Base-by-base conservation (phyloP, 64 coral and sea anemone genomes). In the Pocillopora damicornis region DNA sequence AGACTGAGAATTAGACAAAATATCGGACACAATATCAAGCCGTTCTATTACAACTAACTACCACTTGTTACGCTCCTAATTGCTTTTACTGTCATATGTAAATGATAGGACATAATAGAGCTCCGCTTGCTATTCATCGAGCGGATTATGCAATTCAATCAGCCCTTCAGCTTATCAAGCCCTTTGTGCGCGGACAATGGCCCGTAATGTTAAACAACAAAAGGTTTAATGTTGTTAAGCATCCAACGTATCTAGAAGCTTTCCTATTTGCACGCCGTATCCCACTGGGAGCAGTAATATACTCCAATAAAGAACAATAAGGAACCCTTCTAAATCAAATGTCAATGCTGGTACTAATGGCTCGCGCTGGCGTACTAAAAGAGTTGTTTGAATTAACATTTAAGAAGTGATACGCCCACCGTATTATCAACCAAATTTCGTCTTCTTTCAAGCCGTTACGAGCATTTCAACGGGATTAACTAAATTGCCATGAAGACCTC, bases 1-100 rank as follows among this genome's bases (percentile, higher is more conserved):
- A 97, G 91, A 93, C 91, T 88, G 78, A 90, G 94, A 90, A 89
- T 97, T 97, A 97, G 94, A 97, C 94, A 90, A 97, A 97, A 97
- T 97, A 97, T 81, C 82, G 60, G 87, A 97, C 78, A 97, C 94
- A 97, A 97, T 96, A 96, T 96, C 94, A 61, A 73, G 67, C 89
- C 77, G 85, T 90, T 90, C 88, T 90, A 93, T 93, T 96, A 90
- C 91, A 93, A 82, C 91, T 93, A 93, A 93, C 94, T 89, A 97
- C 82, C 88, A 97, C 94, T 93, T 90, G 91, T 97, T 90, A 90
- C 74, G 91, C 88, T 92, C 59, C 82, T 92, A 93, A 96, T 93
- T 93, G 91, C 91, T 93, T 96, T 89, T 80, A 93, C 91, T 96
- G 94, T 90, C 94, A 97, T 93, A 87, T 93, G 94, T 89, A 90